Percentiles rank a stretch among this genome's conserved stretches.
These are phyloP conservation scores for Dynastes tityus DNA, from an alignment of 2,888 invertebrate species.

Conservation along the genomic window DNA sequence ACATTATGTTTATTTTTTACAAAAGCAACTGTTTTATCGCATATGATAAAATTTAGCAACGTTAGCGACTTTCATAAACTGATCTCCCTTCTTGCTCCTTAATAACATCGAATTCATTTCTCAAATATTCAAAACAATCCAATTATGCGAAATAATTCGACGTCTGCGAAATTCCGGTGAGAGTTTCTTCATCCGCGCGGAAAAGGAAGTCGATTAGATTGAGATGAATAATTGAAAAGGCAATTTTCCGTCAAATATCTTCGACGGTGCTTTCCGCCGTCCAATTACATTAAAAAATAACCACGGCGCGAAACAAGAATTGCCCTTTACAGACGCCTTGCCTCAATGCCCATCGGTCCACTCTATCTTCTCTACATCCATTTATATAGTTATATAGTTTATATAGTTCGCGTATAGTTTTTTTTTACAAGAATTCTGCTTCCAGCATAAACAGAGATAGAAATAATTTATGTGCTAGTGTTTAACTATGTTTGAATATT, in stretches of 20 bases:
- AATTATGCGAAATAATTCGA: neutral
- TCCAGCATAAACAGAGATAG: too few relatives aligned
- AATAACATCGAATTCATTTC: neutral
- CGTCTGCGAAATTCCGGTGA: too few relatives aligned
- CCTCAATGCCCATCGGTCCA: neutral
- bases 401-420: too few relatives aligned
- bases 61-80: too few relatives aligned
- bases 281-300: constrained; percentile 21
- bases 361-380: too few relatives aligned
- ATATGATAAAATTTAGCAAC: too few relatives aligned
- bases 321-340: neutral
- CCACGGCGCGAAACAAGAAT: neutral
- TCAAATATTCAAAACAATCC: neutral
- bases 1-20: too few relatives aligned
- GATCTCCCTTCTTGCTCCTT: neutral
- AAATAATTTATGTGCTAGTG: too few relatives aligned
- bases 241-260: constrained; percentile 15
- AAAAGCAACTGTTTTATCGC: neutral
- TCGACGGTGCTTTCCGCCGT: neutral
- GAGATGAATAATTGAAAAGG: neutral
- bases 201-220: neutral
- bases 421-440: too few relatives aligned
- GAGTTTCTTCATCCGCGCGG: neutral
- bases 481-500: too few relatives aligned
- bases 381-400: too few relatives aligned